Evolutionary conservation across 2,797 vertebrate genomes (phyloP), one percentile per base, ranked within the genome.

Genomic region (Chelidonichthys spinosus): DNA sequence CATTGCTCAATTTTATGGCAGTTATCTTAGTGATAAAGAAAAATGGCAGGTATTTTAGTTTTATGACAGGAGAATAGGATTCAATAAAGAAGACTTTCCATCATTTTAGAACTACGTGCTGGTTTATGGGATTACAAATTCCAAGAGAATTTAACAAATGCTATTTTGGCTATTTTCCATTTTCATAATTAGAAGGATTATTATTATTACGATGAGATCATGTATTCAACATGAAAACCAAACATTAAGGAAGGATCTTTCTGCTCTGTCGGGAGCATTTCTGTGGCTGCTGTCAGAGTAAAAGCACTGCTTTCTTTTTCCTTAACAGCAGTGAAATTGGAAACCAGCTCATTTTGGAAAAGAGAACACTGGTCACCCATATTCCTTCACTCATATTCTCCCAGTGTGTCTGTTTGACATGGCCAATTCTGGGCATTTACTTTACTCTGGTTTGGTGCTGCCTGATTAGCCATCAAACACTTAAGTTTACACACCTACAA

Each of bases 1-100:
- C 54, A 66, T 58, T 56, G 40, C 61, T 63, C 18, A 44, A 2
- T 73, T 73, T 69, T 43, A 64, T 52, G 49, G 25, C 32, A 69
- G 62, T 58, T 64, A 63, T 74, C 39, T 58, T 71, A 54, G 17
- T 50, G 44, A 65, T 55, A 47, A 75, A 76, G 65, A 74, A 40
- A 64, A 72, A 65, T 49, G 11, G 37, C 9, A 47, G 56, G 18
- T 37, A 56, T 66, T 66, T 63, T 35, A 69, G 39, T 50, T 40
- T 49, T 10, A 36, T 67, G 42, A 55, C n/a, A 60, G 46, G 15
- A 59, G 7, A 67, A 74, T 2, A 42, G 0, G 44, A 65, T 67
- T 76, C 15, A 63, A n/a, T 60, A 42, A 72, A 53, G 37, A 46
- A 13, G n/a, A 32, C 49, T 37, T 40, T 56, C 36, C 15, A 52